Evolutionary conservation across 2,113 vertebrate species (phyloP), one percentile per base, ranked within the genome.

Genomic region (Phalacrocorax carbo): DNA sequence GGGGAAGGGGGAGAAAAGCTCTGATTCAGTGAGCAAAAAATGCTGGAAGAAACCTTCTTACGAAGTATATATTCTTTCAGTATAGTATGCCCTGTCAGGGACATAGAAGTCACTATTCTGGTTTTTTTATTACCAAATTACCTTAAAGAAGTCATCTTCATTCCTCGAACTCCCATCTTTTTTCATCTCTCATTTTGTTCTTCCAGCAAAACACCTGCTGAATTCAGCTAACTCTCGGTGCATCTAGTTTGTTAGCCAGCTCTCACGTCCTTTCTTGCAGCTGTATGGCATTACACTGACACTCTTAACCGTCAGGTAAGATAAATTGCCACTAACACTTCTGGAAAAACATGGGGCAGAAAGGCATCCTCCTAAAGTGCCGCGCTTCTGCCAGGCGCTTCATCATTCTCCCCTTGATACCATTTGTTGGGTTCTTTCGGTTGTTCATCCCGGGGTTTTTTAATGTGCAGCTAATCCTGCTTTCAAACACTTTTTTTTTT

Each of bases 351-450:
- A 36, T 0, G 1, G 13, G 13, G 5, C 7, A 6, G 44, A 80
- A 93, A 62, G 44, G n/a, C 60, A 73, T 46, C 66, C 13, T 7
- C 6, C 26, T 66, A 9, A 22, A 66, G 58, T 1, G 0, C 73
- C 4, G 0, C 0, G 0, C 68, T 88, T 73, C 42, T 88, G 64
- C 58, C 79, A 15, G 40, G 36, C 5, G 0, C 55, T 49, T 34
- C 4, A 0, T 3, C 8, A 0, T 71, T 93, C 26, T 66, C 34
- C 54, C 32, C 3, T 57, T 0, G 0, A 1, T n/a, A 13, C 44
- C 20, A 4, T 79, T 91, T 82, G 21, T 60, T 81, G 51, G n/a
- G 25, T 76, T 64, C 36, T 69, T 87, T 46, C 23, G 0, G 0
- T 77, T 81, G 30, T 82, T 86, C 64, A 36, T 66, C 48, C 38